Conservation (phyloP, 2,888 invertebrate species). For the Brachycybe producta region DNA sequence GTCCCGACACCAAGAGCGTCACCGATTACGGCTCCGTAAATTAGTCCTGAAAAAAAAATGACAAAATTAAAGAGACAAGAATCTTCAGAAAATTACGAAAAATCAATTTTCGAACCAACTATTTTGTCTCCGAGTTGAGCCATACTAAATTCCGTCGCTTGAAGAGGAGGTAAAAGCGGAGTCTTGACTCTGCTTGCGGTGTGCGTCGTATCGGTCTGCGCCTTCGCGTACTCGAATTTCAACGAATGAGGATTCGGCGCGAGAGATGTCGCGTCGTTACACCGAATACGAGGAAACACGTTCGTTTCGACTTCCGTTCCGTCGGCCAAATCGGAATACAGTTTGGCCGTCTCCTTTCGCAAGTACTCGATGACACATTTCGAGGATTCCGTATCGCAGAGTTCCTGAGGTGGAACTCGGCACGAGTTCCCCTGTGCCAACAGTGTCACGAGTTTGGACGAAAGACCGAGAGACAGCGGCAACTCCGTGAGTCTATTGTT, state of each 20-base stretch:
- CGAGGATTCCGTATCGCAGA: constrained; percentile 31
- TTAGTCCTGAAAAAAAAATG: constrained; percentile 24
- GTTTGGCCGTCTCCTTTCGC: constrained; percentile 22
- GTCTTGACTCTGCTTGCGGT: constrained; percentile 31
- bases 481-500: constrained; percentile 27
- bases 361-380: constrained; percentile 27
- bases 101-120: constrained; percentile 30
- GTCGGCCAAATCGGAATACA: constrained; percentile 8
- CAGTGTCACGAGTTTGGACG: constrained; percentile 27
- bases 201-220: constrained; percentile 31
- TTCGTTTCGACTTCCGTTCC: constrained; percentile 27
- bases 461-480: constrained; percentile 29
- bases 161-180: constrained; percentile 31
- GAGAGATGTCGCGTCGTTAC: constrained; percentile 30
- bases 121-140: constrained; percentile 31
- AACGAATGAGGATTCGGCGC: constrained; percentile 32
- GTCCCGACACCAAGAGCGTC: constrained; percentile 35
- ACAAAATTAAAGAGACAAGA: neutral
- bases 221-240: constrained; percentile 33
- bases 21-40: constrained; percentile 35
- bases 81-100: neutral
- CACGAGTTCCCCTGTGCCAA: constrained; percentile 28
- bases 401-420: constrained; percentile 29
- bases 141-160: constrained; percentile 28
- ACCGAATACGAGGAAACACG: constrained; percentile 30